Evolutionary conservation across 2,113 vertebrate species (phyloP), one percentile per base, ranked within the genome.

Genomic region (Erythrocercus mccallii): DNA sequence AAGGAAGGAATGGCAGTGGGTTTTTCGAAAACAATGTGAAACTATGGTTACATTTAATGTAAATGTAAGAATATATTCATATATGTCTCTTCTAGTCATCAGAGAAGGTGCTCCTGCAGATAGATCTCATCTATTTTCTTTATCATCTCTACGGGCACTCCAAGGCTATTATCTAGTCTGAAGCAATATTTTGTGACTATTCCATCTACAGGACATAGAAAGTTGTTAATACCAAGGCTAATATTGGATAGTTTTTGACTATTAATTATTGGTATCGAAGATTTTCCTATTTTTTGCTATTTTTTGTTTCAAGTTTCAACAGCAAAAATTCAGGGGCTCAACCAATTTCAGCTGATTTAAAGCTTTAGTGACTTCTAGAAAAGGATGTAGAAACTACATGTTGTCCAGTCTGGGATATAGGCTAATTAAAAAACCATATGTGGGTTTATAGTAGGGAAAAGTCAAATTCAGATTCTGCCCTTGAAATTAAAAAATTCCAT

Each of bases 401-500:
- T 23, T 70, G 33, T 38, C 48, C 37, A 20, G 21, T 57, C 64
- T 69, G 24, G 30, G 27, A 82, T 53, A 61, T 21, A 7, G 14
- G 60, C 19, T 88, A 78, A 90, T 44, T 42, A 64, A 79, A 86
- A 66, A 70, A 24, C 0, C 9, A 54, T 1, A 1, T 11, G 8
- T 57, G 37, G 10, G 4, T 53, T 70, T 84, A 37, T 22, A 70
- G 33, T 44, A 12, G 13, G 6, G 22, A 83, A 93, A 4, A 86
- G 68, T 90, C 42, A 82, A 85, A 91, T 83, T 42, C 85, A 83
- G 73, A 25, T 86, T 82, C n/a, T 85, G 15, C 56, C 44, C 72
- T 83, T 92, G 64, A 94, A 93, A 92, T 81, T 64, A 51, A 78
- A 40, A 60, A 66, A 76, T 90, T 73, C 73, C 92, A 94, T 81